phyloP scores from a whole-genome alignment of 2,797 vertebrate genomes.

The Halcyon chelicuti region DNA sequence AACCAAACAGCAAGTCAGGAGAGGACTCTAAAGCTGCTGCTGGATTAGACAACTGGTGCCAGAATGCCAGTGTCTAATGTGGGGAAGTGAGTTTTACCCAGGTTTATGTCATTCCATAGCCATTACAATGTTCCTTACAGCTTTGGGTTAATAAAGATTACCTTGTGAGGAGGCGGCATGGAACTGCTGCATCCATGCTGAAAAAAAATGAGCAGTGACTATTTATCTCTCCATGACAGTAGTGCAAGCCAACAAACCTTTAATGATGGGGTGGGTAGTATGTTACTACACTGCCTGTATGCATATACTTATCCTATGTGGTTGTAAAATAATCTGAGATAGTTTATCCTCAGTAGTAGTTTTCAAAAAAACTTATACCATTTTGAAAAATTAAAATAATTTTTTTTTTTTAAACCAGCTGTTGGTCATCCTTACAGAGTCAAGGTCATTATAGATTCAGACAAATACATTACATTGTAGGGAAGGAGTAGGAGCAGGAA shows the following conservation, averaged over 20 bases:
- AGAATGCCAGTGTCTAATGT: fast-evolving
- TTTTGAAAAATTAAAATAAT: not conserved
- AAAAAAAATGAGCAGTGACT: not conserved
- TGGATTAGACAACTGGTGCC: not conserved
- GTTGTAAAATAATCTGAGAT: not conserved
- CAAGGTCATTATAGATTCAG: not conserved
- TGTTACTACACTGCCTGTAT: not conserved
- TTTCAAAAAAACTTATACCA: not conserved
- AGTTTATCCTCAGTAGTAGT: not conserved
- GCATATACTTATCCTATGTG: not conserved
- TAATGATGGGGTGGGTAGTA: not conserved
- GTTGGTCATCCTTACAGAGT: not conserved
- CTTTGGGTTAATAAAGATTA: no score
- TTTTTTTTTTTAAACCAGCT: not conserved
- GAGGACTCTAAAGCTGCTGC: not conserved
- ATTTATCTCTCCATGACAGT: fast-evolving
- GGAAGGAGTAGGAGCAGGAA: not conserved
- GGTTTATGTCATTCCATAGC: not conserved
- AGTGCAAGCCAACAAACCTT: not conserved
- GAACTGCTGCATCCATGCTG: not conserved
- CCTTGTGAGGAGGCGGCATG: not conserved
- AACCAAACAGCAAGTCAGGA: fast-evolving
- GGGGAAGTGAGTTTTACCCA: not conserved
- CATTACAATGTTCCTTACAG: no score
- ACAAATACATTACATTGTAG: not conserved